A percentile compares a stretch with the other conserved stretches of the same genome.
Evolutionary conservation across 2,888 invertebrate genomes (phyloP).

Genomic region (Panopea generosa): DNA sequence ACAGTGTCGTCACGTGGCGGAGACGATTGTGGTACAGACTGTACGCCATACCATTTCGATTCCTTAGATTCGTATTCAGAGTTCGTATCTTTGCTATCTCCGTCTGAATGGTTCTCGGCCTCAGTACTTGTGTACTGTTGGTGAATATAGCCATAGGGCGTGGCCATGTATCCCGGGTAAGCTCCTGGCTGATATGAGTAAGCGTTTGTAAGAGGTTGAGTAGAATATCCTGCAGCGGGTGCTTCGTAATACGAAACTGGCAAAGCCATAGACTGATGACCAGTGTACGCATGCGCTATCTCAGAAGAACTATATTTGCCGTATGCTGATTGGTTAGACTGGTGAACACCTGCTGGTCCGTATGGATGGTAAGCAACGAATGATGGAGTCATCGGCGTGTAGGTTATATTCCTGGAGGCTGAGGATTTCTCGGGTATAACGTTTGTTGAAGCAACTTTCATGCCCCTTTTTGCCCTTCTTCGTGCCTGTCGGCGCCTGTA

Average conservation of each 20-base stretch:
- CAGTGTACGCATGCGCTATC: conserved; percentile 24
- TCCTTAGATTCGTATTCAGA: too few species aligned
- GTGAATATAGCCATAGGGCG: too few species aligned
- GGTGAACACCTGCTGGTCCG: not conserved
- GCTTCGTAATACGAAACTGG: conserved; percentile 14
- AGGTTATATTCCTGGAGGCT: conserved; percentile 28
- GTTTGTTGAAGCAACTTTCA: conserved; percentile 23
- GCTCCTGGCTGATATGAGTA: too few species aligned
- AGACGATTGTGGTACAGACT: too few species aligned
- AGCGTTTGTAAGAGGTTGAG: not conserved
- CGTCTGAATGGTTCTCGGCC: not conserved
- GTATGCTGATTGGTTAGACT: conserved; percentile 5
- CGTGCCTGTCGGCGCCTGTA: conserved; percentile 98
- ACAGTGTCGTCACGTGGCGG: too few species aligned
- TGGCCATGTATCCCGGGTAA: too few species aligned
- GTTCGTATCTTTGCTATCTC: too few species aligned
- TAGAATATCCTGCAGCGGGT: not conserved
- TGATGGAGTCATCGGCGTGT: conserved; percentile 69
- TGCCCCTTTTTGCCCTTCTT: conserved; percentile 89
- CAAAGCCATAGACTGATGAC: conserved; percentile 1
- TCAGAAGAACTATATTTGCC: too few species aligned
- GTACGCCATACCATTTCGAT: too few species aligned
- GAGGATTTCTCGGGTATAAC: not conserved
- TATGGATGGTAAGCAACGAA: conserved; percentile 56
- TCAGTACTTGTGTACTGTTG: conserved; percentile 2